A percentile compares a stretch with the other conserved stretches of the same genome.
Evolutionary conservation across 2,888 invertebrate species (phyloP).

Genomic region (Pemphredon lugubris): DNA sequence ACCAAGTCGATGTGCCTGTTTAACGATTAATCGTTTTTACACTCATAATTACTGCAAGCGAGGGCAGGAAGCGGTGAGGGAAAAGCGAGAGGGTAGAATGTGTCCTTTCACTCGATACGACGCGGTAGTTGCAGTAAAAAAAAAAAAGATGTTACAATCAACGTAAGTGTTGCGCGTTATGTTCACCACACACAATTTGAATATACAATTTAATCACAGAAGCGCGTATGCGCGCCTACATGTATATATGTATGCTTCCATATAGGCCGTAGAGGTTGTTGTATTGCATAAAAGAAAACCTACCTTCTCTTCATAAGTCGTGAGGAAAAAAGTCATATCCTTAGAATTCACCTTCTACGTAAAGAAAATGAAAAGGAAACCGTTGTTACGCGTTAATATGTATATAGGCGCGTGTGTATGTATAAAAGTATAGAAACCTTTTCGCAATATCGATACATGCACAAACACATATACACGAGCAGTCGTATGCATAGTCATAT

Average conservation of each 20-base stretch:
- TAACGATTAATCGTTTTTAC: conserved; percentile 74
- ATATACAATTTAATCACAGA: conserved; percentile 35
- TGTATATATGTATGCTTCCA: conserved; percentile 71
- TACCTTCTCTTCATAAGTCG: conserved; percentile 37
- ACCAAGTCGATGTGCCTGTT: conserved; percentile 80
- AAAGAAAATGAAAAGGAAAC: conserved; percentile 1
- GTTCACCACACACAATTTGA: conserved; percentile 29
- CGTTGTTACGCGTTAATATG: conserved; percentile 23
- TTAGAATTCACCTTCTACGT: conserved; percentile 57
- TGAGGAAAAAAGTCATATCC: conserved; percentile 69
- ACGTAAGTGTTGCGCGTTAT: conserved; percentile 57
- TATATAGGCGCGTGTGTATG: conserved; percentile 34
- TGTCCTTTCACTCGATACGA: conserved; percentile 12
- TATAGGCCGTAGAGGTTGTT: conserved; percentile 59
- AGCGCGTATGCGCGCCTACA: conserved; percentile 45
- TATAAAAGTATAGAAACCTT: conserved; percentile 8
- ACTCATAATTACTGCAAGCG: conserved; percentile 55
- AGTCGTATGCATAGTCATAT: conserved; percentile 42
- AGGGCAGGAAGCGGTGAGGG: conserved; percentile 23
- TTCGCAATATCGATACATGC: conserved; percentile 20
- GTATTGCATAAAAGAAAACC: conserved; percentile 41
- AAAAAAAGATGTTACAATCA: conserved; percentile 50
- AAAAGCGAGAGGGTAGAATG: conserved; percentile 20
- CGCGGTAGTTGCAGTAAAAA: conserved; percentile 21
- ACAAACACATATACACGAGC: conserved; percentile 17